Conservation (phyloP, 2,797 vertebrate species). For the Podarcis lilfordi region DNA sequence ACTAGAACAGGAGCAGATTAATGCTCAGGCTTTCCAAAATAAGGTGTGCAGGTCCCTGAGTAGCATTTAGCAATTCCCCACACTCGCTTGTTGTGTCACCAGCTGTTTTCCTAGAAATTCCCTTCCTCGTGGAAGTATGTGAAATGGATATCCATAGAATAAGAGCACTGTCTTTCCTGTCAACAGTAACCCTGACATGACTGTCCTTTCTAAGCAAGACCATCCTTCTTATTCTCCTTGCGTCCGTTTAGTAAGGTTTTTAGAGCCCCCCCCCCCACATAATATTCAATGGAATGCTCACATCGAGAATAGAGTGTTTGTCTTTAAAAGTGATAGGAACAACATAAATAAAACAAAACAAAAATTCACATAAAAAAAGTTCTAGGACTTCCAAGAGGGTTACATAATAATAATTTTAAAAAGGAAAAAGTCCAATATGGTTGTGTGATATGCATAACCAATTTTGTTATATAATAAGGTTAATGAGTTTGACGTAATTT, state of each 20-base stretch:
- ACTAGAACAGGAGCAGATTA: not conserved
- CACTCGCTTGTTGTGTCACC: too few species aligned
- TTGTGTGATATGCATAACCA: not conserved
- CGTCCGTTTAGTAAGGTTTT: too few species aligned
- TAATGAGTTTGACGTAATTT: not conserved
- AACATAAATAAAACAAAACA: too few species aligned
- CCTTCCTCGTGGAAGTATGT: not conserved
- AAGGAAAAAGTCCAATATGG: not conserved
- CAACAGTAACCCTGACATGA: not conserved
- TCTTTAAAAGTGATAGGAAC: too few species aligned
- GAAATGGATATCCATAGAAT: not conserved
- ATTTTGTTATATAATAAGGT: not conserved
- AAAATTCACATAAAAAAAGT: not conserved
- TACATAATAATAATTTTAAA: not conserved
- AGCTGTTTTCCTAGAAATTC: not conserved
- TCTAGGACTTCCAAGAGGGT: not conserved
- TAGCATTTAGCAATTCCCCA: not conserved
- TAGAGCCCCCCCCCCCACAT: too few species aligned
- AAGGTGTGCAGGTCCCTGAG: not conserved
- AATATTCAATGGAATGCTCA: too few species aligned
- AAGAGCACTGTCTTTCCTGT: not conserved
- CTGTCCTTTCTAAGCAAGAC: not conserved
- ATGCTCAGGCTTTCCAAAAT: not conserved
- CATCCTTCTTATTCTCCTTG: too few species aligned
- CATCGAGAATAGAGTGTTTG: too few species aligned